Conservation (phyloP, 2,113 vertebrate genomes). For the Mugil cephalus region DNA sequence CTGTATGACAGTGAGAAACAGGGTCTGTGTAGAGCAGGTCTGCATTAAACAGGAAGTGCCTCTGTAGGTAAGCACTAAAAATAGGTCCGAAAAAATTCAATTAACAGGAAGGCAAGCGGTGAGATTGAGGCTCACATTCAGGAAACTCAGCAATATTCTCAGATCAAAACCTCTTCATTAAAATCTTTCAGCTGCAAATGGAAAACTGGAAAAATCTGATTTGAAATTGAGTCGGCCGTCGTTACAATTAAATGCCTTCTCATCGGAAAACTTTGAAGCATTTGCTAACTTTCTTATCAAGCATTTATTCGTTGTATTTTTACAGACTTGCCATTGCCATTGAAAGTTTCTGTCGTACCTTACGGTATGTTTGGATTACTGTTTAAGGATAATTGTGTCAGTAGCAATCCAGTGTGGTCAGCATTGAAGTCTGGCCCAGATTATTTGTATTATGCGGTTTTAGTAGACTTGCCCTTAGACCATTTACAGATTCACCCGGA, state of each 20-base stretch:
- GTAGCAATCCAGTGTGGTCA: no score
- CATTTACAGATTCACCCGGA: no score
- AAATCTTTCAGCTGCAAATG: not conserved
- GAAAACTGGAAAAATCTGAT: slow-evolving; percentile 9
- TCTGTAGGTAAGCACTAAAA: slow-evolving; percentile 16
- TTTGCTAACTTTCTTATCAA: not conserved
- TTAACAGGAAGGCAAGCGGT: slow-evolving; percentile 24
- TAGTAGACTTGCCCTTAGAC: no score
- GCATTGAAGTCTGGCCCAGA: no score
- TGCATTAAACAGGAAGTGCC: slow-evolving; percentile 15
- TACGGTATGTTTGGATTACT: no score
- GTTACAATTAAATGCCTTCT: slow-evolving; percentile 12
- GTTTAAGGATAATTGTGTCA: no score
- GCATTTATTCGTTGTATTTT: not conserved
- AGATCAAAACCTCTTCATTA: slow-evolving; percentile 48
- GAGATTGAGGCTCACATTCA: slow-evolving; percentile 34
- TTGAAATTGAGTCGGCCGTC: slow-evolving; percentile 6
- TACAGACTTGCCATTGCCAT: no score
- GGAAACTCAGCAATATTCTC: slow-evolving; percentile 31
- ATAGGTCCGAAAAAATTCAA: slow-evolving; percentile 22
- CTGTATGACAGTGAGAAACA: slow-evolving; percentile 6
- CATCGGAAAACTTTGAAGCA: not conserved
- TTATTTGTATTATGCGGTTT: no score
- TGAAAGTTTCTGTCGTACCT: no score
- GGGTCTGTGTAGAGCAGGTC: not conserved